Percentiles rank a stretch among this genome's conserved stretches.
Conservation (phyloP, 2,113 vertebrate species). For the Pollimyrus isidori region DNA sequence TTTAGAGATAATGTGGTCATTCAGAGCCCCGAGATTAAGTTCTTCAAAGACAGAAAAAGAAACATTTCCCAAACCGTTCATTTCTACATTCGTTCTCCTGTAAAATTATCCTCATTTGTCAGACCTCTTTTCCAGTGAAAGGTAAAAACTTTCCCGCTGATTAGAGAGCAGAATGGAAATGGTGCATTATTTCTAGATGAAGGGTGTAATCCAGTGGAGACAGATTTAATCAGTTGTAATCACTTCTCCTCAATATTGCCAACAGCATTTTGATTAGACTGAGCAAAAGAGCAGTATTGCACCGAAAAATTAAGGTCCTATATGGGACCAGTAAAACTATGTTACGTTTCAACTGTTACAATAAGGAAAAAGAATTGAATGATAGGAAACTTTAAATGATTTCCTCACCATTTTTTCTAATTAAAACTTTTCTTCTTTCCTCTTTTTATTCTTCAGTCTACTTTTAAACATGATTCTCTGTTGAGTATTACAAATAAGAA, state of each 20-base stretch:
- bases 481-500: not conserved
- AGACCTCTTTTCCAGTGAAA: conserved; percentile 30
- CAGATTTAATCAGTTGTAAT: conserved; percentile 45
- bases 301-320: conserved; percentile 38
- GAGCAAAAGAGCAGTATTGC: conserved; percentile 37
- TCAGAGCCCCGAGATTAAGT: conserved; percentile 13
- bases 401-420: not conserved
- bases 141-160: conserved; percentile 34
- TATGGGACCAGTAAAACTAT: conserved; percentile 23
- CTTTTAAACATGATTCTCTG: not conserved
- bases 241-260: conserved; percentile 37
- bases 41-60: conserved; percentile 21
- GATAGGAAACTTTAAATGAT: conserved; percentile 3
- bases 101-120: conserved; percentile 34
- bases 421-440: not conserved
- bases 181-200: conserved; percentile 39
- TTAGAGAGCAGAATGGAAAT: conserved; percentile 39
- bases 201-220: conserved; percentile 29
- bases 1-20: not conserved
- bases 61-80: conserved; percentile 19
- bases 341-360: not conserved
- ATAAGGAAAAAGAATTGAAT: not conserved
- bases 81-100: conserved; percentile 18
- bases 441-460: not conserved
- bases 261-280: conserved; percentile 28